Conservation (phyloP, 2,888 invertebrate species). For the Dendrolimus houi region DNA sequence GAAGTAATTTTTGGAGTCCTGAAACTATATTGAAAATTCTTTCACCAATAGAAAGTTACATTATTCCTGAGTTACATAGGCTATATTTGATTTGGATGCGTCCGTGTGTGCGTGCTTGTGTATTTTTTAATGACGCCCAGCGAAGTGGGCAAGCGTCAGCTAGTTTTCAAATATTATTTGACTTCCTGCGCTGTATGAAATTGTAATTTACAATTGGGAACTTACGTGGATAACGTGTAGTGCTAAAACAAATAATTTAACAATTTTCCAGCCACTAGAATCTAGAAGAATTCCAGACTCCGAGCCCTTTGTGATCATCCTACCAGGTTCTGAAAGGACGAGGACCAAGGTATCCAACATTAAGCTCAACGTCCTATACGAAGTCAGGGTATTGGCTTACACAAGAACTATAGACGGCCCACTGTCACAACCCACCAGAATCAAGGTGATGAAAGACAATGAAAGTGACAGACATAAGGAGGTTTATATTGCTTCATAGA, state of each 20-base stretch:
- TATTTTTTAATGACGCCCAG: too few species aligned
- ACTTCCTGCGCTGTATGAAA: too few species aligned
- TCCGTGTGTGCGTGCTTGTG: too few species aligned
- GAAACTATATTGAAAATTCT: too few species aligned
- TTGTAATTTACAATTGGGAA: too few species aligned
- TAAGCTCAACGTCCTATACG: constrained; percentile 14
- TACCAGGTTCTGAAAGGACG: not conserved
- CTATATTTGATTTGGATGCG: too few species aligned
- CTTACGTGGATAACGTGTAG: too few species aligned
- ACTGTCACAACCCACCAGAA: constrained; percentile 7
- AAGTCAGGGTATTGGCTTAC: constrained; percentile 20
- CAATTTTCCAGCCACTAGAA: not conserved
- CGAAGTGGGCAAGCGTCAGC: too few species aligned
- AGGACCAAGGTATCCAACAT: constrained; percentile 2
- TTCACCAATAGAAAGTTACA: too few species aligned
- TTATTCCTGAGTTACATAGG: too few species aligned
- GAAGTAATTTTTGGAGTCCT: too few species aligned
- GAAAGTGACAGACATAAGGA: not conserved
- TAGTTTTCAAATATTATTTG: too few species aligned
- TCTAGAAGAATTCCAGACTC: not conserved
- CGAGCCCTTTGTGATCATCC: not conserved
- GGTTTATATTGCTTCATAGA: not conserved
- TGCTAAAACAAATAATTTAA: not conserved
- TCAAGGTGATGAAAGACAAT: not conserved
- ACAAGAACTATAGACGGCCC: constrained; percentile 17